A percentile compares a stretch with the other conserved stretches of the same genome.
phyloP scores from a whole-genome alignment of 2,113 vertebrate genomes.

The Oreotrochilus melanogaster region DNA sequence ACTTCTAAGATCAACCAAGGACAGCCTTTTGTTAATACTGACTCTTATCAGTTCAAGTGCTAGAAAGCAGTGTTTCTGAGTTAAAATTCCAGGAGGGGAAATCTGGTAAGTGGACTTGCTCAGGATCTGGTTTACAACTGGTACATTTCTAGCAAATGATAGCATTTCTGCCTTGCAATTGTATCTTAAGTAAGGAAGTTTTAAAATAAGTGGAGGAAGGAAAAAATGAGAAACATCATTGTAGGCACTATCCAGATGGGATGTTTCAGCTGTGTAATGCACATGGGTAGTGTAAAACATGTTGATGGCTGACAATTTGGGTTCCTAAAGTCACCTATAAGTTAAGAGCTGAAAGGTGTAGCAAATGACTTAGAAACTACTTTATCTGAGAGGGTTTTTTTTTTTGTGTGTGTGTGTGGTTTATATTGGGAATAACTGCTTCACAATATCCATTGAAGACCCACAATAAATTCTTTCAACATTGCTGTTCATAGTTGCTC shows the following conservation, averaged over 20 bases:
- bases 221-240: not conserved
- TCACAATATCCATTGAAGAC: not conserved
- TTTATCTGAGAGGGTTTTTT: not conserved
- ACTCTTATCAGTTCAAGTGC: not conserved
- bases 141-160: not conserved
- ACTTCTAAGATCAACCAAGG: not conserved
- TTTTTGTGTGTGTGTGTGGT: not conserved
- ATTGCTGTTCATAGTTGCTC: not conserved
- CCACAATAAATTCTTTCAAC: not conserved
- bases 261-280: not conserved
- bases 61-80: not conserved
- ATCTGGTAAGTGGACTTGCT: not conserved
- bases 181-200: not conserved
- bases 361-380: not conserved
- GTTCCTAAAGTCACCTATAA: not conserved
- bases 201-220: not conserved
- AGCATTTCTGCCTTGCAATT: not conserved
- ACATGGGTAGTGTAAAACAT: not conserved
- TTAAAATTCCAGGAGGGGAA: not conserved
- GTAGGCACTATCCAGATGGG: not conserved
- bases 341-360: not conserved
- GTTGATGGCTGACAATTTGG: not conserved
- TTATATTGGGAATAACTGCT: not conserved
- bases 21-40: not conserved
- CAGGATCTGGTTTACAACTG: not conserved